Percentiles rank a stretch among this genome's conserved stretches.
These are phyloP conservation scores for Lepidonotus clava DNA, from an alignment of 2,888 invertebrate genomes.

Conservation along the genomic window DNA sequence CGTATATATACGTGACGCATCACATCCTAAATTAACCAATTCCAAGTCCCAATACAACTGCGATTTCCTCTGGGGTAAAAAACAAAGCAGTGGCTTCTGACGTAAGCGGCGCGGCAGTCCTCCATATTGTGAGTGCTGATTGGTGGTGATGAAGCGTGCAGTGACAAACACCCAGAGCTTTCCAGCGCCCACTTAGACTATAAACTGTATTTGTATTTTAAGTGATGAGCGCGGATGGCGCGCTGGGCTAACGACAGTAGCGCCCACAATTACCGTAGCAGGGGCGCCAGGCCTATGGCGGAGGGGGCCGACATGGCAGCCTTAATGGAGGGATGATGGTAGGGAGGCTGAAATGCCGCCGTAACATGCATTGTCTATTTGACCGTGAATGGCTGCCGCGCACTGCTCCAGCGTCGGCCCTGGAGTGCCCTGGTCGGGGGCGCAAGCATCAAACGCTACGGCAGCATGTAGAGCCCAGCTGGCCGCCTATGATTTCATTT, in stretches of 20 bases:
- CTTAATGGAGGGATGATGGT: conserved; percentile 3
- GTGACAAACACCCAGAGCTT: background rate
- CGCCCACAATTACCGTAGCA: background rate
- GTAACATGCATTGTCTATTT: conserved; percentile 16
- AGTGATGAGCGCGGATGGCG: background rate
- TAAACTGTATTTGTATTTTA: conserved; percentile 13
- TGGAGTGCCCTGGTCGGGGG: background rate
- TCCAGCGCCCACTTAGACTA: background rate
- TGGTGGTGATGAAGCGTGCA: background rate
- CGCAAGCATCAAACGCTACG: background rate
- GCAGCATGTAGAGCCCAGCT: background rate
- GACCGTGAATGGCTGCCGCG: background rate
- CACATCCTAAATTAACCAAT: background rate
- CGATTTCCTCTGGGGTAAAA: background rate
- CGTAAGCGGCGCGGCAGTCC: conserved; percentile 13
- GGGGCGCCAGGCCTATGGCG: no score
- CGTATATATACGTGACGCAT: background rate
- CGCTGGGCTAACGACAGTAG: background rate
- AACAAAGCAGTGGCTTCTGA: background rate
- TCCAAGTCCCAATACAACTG: background rate
- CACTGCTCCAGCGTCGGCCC: background rate
- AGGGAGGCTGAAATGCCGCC: background rate
- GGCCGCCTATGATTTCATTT: conserved; percentile 14
- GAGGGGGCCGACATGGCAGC: background rate
- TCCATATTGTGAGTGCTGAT: background rate